A percentile compares a stretch with the other conserved stretches of the same genome.
Evolutionary conservation across 2,113 vertebrate genomes (phyloP).

Genomic region (Aptenodytes forsteri): DNA sequence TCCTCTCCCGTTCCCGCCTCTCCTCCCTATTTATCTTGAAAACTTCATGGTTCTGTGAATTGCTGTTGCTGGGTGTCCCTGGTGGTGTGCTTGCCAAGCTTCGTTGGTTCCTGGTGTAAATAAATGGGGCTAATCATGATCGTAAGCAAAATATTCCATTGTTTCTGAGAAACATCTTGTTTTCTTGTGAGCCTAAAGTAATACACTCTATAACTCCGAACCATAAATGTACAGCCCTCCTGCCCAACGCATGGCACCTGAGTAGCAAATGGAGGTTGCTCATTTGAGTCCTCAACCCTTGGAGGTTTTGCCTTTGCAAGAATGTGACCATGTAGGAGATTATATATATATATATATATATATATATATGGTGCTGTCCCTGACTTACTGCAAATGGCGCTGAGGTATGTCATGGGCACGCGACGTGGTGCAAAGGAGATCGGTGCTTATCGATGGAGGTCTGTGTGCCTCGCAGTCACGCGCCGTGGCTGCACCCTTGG

Average conservation of each 20-base stretch:
- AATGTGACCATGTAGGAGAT: accelerated
- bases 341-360: not conserved
- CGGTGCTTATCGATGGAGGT: not conserved
- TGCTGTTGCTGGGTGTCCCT: not conserved
- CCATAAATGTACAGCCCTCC: not conserved
- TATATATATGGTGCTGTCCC: not conserved
- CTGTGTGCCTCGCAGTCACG: not conserved
- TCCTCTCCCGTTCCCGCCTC: not conserved
- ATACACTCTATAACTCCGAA: not conserved
- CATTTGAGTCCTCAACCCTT: not conserved
- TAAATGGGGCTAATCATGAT: not conserved
- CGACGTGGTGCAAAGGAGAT: not conserved
- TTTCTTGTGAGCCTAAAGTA: not conserved
- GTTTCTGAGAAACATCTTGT: not conserved
- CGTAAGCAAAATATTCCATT: not conserved
- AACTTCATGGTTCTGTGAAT: not conserved
- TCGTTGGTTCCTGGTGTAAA: not conserved
- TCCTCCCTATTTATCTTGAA: not conserved
- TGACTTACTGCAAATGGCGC: not conserved
- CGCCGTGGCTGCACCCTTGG: not conserved
- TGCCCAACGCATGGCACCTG: not conserved
- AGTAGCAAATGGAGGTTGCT: not conserved
- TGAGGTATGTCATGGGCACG: accelerated
- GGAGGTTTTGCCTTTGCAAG: not conserved
- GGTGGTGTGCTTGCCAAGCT: not conserved